Conservation (phyloP, 2,888 invertebrate genomes). For the Nesidiocoris tenuis region DNA sequence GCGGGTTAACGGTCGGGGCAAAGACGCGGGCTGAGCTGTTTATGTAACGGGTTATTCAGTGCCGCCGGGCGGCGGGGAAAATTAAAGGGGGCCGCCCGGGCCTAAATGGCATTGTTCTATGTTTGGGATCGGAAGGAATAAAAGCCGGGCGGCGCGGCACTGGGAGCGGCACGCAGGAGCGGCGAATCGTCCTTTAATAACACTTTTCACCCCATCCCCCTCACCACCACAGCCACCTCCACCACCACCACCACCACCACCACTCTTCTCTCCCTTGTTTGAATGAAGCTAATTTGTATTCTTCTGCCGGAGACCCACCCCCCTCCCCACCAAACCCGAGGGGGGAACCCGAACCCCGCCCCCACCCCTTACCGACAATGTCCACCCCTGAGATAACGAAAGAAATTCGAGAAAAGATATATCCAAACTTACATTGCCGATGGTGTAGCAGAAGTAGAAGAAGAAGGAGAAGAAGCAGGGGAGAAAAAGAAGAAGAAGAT, state of each 20-base stretch:
- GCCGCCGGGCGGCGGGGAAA: background rate
- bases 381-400: slow-evolving; percentile 18
- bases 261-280: background rate
- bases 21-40: background rate
- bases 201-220: slow-evolving; percentile 28
- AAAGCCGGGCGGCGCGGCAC: background rate
- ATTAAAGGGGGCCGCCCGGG: background rate
- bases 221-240: slow-evolving; percentile 2
- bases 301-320: slow-evolving; percentile 21
- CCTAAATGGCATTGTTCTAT: slow-evolving; percentile 22
- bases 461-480: background rate
- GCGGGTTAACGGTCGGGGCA: background rate
- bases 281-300: slow-evolving; percentile 37
- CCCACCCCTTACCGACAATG: background rate
- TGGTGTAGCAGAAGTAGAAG: background rate
- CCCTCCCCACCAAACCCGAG: background rate
- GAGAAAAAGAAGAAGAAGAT: background rate
- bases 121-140: slow-evolving; percentile 21
- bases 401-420: slow-evolving; percentile 33
- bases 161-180: background rate
- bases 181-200: slow-evolving; percentile 34
- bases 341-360: background rate
- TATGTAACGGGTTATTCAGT: background rate
- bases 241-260: background rate
- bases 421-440: slow-evolving; percentile 18